These are phyloP conservation scores for Caloenas nicobarica DNA, from an alignment of 2,113 vertebrate genomes.

Conservation along the genomic window DNA sequence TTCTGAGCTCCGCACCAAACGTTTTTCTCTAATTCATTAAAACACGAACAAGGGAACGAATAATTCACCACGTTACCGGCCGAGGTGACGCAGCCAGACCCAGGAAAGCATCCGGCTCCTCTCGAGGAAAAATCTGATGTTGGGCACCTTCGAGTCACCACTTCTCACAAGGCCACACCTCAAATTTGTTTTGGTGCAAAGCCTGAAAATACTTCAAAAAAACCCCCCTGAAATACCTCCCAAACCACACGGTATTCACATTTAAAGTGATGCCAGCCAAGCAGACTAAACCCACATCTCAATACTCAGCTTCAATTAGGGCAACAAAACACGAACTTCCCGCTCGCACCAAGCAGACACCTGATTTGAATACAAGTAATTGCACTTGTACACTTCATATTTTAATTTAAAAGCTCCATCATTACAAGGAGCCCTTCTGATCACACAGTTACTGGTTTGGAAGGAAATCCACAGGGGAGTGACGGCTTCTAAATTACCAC, in stretches of 20 bases:
- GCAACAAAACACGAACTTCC: not conserved
- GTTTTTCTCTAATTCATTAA: not conserved
- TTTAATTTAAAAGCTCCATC: not conserved
- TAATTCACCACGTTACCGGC: rapidly evolving
- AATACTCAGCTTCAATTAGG: not conserved
- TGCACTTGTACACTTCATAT: not conserved
- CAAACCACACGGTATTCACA: rapidly evolving
- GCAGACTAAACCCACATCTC: not conserved
- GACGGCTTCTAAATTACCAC: not conserved
- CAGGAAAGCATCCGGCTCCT: not conserved
- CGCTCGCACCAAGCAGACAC: not conserved
- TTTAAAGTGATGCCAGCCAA: not conserved
- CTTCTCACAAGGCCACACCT: not conserved
- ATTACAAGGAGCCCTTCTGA: not conserved
- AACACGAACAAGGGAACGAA: not conserved
- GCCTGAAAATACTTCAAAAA: not conserved
- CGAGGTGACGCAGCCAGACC: rapidly evolving
- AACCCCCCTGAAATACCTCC: not conserved
- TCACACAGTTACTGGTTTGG: too few relatives aligned
- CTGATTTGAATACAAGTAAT: not conserved
- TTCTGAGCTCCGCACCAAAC: not conserved
- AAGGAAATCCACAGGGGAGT: not conserved
- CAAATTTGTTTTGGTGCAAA: not conserved
- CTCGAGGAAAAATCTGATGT: not conserved
- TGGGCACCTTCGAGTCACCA: not conserved